Evolutionary conservation across 2,888 invertebrate genomes (phyloP).

Genomic region (Hydrotaea diabolus): DNA sequence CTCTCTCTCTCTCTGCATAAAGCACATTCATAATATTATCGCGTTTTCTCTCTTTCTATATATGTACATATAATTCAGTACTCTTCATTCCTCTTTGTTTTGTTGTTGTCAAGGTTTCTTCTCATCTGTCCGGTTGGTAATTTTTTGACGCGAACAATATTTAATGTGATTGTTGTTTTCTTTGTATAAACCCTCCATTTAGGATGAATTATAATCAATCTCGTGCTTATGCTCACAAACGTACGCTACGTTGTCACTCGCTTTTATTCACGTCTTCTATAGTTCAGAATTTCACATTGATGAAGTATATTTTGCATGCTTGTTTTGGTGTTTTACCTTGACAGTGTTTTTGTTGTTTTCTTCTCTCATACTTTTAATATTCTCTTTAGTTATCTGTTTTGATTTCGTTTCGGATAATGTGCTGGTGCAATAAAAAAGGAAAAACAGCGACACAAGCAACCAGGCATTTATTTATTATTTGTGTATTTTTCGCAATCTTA

Average conservation of each 20-base stretch:
- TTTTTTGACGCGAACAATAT: not conserved
- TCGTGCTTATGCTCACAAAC: not conserved
- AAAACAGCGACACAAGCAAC: not conserved
- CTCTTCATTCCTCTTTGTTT: not conserved
- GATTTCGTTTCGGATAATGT: not conserved
- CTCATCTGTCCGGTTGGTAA: not conserved
- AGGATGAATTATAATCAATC: not conserved
- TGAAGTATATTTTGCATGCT: not conserved
- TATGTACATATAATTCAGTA: not conserved
- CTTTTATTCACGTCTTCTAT: not conserved
- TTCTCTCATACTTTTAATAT: not conserved
- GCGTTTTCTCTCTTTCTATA: not conserved
- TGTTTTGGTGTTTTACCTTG: constrained; percentile 44
- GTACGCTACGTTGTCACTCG: not conserved
- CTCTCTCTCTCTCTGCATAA: not conserved
- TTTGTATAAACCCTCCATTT: not conserved
- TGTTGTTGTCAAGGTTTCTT: constrained; percentile 49
- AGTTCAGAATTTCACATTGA: constrained; percentile 16
- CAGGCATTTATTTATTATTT: not conserved
- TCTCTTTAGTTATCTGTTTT: constrained; percentile 26
- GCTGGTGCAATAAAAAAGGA: not conserved
- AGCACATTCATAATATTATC: not conserved
- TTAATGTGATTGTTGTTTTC: not conserved
- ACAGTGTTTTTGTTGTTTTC: constrained; percentile 29
- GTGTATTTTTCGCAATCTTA: constrained; percentile 13